Conservation (phyloP, 2,888 invertebrate genomes). For the Pseudanteris insignis region DNA sequence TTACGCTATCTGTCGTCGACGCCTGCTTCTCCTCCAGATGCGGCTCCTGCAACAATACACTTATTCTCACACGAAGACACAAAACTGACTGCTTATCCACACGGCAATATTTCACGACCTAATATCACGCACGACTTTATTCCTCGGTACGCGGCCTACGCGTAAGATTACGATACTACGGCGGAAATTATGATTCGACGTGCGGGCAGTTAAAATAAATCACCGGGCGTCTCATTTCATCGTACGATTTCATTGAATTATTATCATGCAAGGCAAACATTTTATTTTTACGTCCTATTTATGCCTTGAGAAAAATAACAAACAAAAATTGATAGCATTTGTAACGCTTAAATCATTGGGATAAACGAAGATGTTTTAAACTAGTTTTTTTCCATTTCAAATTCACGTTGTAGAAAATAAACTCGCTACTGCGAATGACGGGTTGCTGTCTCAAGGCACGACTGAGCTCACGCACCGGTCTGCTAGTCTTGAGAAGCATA, state of each 20-base stretch:
- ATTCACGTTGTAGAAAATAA: too few relatives aligned
- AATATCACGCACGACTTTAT: slow-evolving; percentile 3
- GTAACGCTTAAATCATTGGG: too few relatives aligned
- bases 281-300: too few relatives aligned
- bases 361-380: too few relatives aligned
- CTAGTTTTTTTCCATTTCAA: too few relatives aligned
- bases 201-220: not conserved
- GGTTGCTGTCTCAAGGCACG: too few relatives aligned
- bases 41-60: slow-evolving; percentile 68
- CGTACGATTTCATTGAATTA: slow-evolving; percentile 1
- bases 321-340: too few relatives aligned
- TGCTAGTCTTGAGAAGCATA: too few relatives aligned
- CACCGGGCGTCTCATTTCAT: not conserved
- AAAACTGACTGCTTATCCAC: slow-evolving; percentile 14
- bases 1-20: slow-evolving; percentile 56
- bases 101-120: slow-evolving; percentile 20
- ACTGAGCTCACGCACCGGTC: too few relatives aligned
- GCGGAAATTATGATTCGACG: slow-evolving; percentile 1
- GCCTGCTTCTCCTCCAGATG: slow-evolving; percentile 75
- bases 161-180: not conserved
- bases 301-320: too few relatives aligned
- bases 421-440: too few relatives aligned
- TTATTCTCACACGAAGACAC: not conserved
- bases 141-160: not conserved
- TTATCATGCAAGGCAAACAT: too few relatives aligned